Evolutionary conservation across 2,888 invertebrate genomes (phyloP), one percentile per base, ranked within the genome.

Genomic region (Lochmaea capreae): DNA sequence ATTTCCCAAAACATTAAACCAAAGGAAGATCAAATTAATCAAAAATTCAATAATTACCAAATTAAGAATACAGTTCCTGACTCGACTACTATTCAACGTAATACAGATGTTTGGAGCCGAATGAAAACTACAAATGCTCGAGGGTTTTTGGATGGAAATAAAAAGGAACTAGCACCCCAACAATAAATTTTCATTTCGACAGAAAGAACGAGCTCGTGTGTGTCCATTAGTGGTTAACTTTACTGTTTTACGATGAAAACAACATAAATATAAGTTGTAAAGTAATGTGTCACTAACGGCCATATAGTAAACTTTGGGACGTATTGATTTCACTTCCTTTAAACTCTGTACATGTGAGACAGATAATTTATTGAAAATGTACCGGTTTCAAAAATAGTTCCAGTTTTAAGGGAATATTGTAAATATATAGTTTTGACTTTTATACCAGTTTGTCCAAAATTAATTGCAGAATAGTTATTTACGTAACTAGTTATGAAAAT

Each of bases 201-300:
- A 65, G 71, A 62, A 65, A 71, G 71, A 71, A 71, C 71, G 65
- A 65, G 71, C 65, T 71, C 71, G 71, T 65, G 71, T 71, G 65
- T 68, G 65, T 65, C 65, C 69, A 73, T 73, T 73, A 73, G 65
- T 65, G 68, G 68, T 68, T 68, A 73, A 71, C 71, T 71, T 71
- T 71, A 71, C 71, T 65, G 68, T 73, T 69, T 69, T 46, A 66
- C 65, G 54, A 61, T 65, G 61, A 69, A 73, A 65, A 68, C 65
- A 69, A 73, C 73, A 69, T 73, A 73, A 73, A 73, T 69, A 69
- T 73, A 52, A 59, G 61, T 65, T 73, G 61, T 26, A 69, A 69
- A 68, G 69, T 69, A 61, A 73, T 73, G 69, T 73, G 69, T 73
- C 73, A 73, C 71, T 71, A 58, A 57, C 22, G 57, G 65, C 65